Percentiles rank a stretch among this genome's conserved stretches.
These are phyloP conservation scores for Sesamia inferens DNA, from an alignment of 2,888 invertebrate genomes.

Conservation along the genomic window DNA sequence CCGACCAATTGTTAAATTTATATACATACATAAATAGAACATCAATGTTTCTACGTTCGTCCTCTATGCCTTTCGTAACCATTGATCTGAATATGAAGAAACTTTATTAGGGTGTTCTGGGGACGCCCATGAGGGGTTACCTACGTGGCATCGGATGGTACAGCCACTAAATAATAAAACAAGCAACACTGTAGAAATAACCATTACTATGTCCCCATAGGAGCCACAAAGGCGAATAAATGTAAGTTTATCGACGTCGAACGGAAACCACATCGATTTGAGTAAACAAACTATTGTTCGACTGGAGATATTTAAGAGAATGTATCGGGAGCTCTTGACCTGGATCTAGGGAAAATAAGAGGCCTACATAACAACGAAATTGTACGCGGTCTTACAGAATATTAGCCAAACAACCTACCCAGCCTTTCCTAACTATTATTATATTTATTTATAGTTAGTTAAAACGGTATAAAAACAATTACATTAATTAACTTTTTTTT, in stretches of 20 bases:
- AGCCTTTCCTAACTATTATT: neutral
- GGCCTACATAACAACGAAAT: constrained; percentile 14
- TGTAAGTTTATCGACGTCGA: constrained; percentile 31
- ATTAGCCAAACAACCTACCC: neutral
- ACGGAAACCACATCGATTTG: constrained; percentile 50
- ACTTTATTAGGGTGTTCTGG: no score
- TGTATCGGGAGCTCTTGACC: constrained; percentile 35
- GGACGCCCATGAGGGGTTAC: no score
- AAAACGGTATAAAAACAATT: no score
- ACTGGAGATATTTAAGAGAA: constrained; percentile 32
- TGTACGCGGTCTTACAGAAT: constrained; percentile 16
- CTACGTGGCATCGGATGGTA: no score
- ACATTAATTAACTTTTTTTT: no score
- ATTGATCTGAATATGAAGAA: no score
- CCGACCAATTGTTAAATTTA: neutral
- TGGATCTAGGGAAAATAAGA: constrained; percentile 10
- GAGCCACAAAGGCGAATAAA: constrained; percentile 50
- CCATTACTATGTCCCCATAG: constrained; percentile 52
- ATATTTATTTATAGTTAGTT: no score
- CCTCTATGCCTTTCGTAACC: no score
- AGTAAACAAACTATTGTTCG: constrained; percentile 50
- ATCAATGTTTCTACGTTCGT: no score
- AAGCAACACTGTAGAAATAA: constrained; percentile 47
- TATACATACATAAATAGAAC: no score
- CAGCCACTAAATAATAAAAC: constrained; percentile 39